Evolutionary conservation across 2,888 invertebrate species (phyloP), one percentile per base, ranked within the genome.

Genomic region (Phasia obesa): DNA sequence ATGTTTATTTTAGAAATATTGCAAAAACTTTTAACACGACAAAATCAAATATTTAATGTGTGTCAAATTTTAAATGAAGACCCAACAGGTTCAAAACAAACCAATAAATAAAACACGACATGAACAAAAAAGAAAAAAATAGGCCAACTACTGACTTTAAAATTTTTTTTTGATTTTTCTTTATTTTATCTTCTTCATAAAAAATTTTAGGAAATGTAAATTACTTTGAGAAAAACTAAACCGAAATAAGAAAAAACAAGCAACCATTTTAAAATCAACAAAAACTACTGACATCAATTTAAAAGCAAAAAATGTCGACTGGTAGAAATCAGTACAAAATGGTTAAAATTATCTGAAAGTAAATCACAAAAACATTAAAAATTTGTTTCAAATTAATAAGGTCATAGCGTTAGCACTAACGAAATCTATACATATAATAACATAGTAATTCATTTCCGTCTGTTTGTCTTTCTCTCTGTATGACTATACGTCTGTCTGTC

Each of bases 41-140:
- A 60, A 76, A 76, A 53, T 60, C 49, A 73, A 62, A 71, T 71
- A 57, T 60, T 62, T 67, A 67, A 77, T 69, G 49, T 82, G 23
- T 76, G 71, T 76, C 77, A 77, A 17, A 69, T 74, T 73, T 82
- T 31, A 77, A 74, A 73, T 62, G 74, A 82, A 64, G 77, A 82
- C 57, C 69, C 74, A 69, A 70, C 77, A 78, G 78, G 77, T 82
- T 82, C 73, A 82, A 82, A 13, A 64, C 69, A 64, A n/a, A 47
- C 57, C 64, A 77, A 78, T 78, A 78, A 82, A 77, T 73, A 57
- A 77, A 69, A 69, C 57, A n/a, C 69, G 69, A 78, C 69, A 69
- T 62, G 47, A 47, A 47, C 35, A 5, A 21, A 44, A 62, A 76
- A 65, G 38, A 49, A 55, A 55, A 67, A 31, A 23, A 19, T 7